phyloP scores from a whole-genome alignment of 35 echinoderm and acorn worm species.

The Apostichopus japonicus region DNA sequence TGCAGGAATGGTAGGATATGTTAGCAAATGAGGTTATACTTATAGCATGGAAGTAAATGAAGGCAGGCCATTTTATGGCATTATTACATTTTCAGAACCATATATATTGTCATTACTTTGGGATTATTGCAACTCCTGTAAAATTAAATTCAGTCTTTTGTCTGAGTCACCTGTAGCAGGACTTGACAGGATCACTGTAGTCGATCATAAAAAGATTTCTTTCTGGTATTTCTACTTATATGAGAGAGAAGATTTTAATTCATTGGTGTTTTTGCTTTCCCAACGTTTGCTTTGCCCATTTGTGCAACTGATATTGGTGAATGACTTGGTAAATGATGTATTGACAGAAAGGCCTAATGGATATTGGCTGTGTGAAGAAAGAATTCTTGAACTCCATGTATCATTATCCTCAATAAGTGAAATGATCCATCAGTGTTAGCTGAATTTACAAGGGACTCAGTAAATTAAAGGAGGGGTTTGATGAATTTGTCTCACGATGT shows the following conservation, averaged over 20 bases:
- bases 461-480: too few relatives aligned
- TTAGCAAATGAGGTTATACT: too few relatives aligned
- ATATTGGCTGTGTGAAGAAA: background rate
- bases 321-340: background rate
- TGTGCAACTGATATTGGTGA: background rate
- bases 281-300: background rate
- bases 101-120: background rate
- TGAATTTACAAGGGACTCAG: too few relatives aligned
- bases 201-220: background rate
- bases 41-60: too few relatives aligned
- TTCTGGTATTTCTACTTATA: background rate
- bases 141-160: background rate
- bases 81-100: background rate
- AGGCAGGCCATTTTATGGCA: too few relatives aligned
- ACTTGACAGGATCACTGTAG: background rate
- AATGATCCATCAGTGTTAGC: background rate
- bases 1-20: too few relatives aligned
- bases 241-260: background rate
- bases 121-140: background rate
- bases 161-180: background rate
- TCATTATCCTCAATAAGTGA: background rate
- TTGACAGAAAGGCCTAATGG: background rate
- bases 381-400: background rate
- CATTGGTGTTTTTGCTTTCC: background rate
- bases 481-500: too few relatives aligned